A percentile compares a stretch with the other conserved stretches of the same genome.
Evolutionary conservation across 2,888 invertebrate species (phyloP).

Genomic region (Brachyptera putata): DNA sequence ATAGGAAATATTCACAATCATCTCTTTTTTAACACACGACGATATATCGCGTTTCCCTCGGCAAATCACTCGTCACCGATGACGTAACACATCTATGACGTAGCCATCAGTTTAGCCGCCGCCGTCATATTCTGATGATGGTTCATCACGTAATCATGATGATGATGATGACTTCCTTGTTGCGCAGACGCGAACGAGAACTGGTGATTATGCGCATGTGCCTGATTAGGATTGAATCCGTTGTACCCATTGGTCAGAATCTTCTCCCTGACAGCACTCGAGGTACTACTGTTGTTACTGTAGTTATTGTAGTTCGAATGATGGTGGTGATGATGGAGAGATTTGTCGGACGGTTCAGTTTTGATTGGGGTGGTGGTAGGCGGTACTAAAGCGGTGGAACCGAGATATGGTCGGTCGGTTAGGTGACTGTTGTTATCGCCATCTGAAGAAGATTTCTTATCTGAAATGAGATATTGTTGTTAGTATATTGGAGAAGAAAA

Average conservation of each 20-base stretch:
- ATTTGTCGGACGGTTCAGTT: conserved; percentile 27
- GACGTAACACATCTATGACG: too few species aligned
- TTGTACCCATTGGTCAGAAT: conserved; percentile 8
- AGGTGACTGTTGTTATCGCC: conserved; percentile 33
- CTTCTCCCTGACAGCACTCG: background rate
- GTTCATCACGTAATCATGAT: conserved; percentile 40
- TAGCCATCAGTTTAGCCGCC: conserved; percentile 78
- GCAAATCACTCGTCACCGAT: too few species aligned
- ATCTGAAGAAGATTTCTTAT: conserved; percentile 32
- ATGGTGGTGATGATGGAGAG: conserved; percentile 21
- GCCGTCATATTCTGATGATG: conserved; percentile 83
- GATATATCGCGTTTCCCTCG: too few species aligned
- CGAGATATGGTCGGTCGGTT: conserved; percentile 49
- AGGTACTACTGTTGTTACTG: background rate
- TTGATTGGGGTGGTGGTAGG: conserved; percentile 39
- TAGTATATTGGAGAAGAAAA: background rate
- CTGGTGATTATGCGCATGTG: conserved; percentile 15
- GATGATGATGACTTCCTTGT: conserved; percentile 13
- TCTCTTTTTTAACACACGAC: too few species aligned
- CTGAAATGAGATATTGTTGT: background rate
- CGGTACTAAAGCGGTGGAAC: conserved; percentile 55
- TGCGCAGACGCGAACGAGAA: conserved; percentile 10
- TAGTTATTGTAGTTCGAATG: conserved; percentile 19
- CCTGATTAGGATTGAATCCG: conserved; percentile 23
- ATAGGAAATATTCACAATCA: too few species aligned